Conservation (phyloP, 2,113 vertebrate species). For the Thunnus thynnus region DNA sequence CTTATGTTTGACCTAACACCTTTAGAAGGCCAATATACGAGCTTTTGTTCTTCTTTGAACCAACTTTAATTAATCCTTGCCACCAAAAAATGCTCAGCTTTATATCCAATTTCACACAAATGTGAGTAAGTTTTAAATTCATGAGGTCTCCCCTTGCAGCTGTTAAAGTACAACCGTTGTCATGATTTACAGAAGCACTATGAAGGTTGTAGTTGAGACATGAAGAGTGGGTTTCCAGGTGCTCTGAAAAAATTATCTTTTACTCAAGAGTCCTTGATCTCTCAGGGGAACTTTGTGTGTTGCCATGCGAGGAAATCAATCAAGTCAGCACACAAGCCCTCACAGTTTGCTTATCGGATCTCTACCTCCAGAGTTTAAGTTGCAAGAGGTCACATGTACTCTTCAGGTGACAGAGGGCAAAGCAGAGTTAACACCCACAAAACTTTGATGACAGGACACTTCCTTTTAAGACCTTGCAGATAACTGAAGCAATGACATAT, state of each 20-base stretch:
- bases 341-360: neutral
- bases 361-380: constrained; percentile 36
- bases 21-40: neutral
- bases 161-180: constrained; percentile 4
- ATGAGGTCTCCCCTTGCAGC: neutral
- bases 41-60: neutral
- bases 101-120: too few species aligned
- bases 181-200: constrained; percentile 5
- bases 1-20: constrained; percentile 16
- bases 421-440: neutral
- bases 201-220: constrained; percentile 11
- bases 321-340: constrained; percentile 18
- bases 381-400: constrained; percentile 7
- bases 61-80: neutral
- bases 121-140: neutral
- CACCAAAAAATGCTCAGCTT: neutral
- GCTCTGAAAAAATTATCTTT: constrained; percentile 19
- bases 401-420: constrained; percentile 20
- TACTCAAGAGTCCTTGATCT: neutral
- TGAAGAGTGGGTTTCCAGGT: constrained; percentile 20
- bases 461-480: constrained; percentile 35
- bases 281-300: constrained; percentile 14
- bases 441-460: constrained; percentile 32
- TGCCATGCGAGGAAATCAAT: constrained; percentile 32
- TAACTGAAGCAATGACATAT: constrained; percentile 31